Evolutionary conservation across 1,140 invertebrate genomes (phyloP), one percentile per base, ranked within the genome.

Genomic region (Ectropis grisescens): DNA sequence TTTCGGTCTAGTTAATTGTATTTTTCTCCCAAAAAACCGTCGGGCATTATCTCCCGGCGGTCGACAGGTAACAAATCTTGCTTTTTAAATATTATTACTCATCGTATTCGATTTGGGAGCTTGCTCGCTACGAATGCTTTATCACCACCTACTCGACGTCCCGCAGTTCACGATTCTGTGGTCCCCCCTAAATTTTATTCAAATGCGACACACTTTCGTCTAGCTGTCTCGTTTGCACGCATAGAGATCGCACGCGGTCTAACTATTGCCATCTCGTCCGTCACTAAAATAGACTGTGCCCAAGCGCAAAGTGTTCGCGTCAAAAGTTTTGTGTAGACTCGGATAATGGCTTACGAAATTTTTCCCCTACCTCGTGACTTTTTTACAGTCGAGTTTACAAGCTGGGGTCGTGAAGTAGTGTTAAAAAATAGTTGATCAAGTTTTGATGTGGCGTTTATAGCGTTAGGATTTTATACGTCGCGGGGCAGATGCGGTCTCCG

Each of bases 61-160:
- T 50, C 56, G 69, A 81, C 76, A 81, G 76, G 76, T 76, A 76
- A 75, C 68, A 80, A 76, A 78, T 80, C 70, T 76, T 71, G 56
- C 64, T 76, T 78, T 74, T 78, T 74, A 75, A 78, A 78, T 78
- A 80, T 66, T 76, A 75, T 80, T 81, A 81, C 71, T 81, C 76
- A 81, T 76, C 72, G 76, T 49, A 71, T 72, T 75, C 69, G 72
- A 78, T 76, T 78, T 80, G 68, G 69, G 62, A 80, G 57, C 64
- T 66, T 52, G 52, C 67, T 58, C 54, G 60, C 70, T 69, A 65
- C 64, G 65, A 70, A 75, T 76, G 67, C 67, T 76, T 74, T 72
- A 76, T 75, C 69, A 70, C 75, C 76, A 74, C 71, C 75, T 80
- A 80, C 71, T 75, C 71, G 69, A 58, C 60, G 56, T 76, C 75